Conservation (phyloP, 2,113 vertebrate species). For the Salvelinus fontinalis region DNA sequence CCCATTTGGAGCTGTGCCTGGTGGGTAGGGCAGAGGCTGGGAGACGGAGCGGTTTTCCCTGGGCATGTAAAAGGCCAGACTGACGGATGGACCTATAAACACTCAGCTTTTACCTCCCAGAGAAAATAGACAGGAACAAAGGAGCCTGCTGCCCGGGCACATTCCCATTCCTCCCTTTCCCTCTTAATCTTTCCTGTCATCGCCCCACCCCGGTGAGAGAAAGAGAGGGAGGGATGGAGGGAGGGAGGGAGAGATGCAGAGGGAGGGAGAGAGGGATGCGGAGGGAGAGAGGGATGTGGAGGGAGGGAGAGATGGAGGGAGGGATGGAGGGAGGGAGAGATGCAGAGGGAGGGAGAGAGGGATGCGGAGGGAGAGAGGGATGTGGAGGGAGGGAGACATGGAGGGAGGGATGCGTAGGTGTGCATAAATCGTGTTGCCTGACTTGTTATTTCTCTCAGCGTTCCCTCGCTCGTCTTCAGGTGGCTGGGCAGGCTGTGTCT, state of each 20-base stretch:
- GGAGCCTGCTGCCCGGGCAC: conserved; percentile 61
- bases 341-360: conserved; percentile 5
- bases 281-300: conserved; percentile 1
- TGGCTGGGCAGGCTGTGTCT: conserved; percentile 25
- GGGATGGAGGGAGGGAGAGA: conserved; percentile 23
- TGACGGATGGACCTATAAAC: conserved; percentile 68
- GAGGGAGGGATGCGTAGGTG: conserved; percentile 30
- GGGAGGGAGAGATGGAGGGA: no score
- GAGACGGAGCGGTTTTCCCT: conserved; percentile 26
- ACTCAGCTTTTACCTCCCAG: conserved; percentile 68
- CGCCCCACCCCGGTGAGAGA: conserved; percentile 19
- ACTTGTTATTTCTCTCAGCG: conserved; percentile 27
- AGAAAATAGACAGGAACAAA: conserved; percentile 67
- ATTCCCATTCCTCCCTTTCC: conserved; percentile 46
- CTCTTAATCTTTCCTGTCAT: conserved; percentile 68
- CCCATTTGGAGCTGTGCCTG: conserved; percentile 56
- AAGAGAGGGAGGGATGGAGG: conserved; percentile 11
- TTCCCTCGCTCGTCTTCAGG: conserved; percentile 11
- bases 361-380: not conserved
- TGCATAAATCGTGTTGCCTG: conserved; percentile 34
- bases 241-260: conserved; percentile 4
- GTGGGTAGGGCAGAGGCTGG: conserved; percentile 25
- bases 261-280: not conserved
- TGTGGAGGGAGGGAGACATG: not conserved
- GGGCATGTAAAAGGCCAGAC: conserved; percentile 49